A percentile compares a stretch with the other conserved stretches of the same genome.
Evolutionary conservation across 2,888 invertebrate species (phyloP).

Genomic region (Plebejus argus): DNA sequence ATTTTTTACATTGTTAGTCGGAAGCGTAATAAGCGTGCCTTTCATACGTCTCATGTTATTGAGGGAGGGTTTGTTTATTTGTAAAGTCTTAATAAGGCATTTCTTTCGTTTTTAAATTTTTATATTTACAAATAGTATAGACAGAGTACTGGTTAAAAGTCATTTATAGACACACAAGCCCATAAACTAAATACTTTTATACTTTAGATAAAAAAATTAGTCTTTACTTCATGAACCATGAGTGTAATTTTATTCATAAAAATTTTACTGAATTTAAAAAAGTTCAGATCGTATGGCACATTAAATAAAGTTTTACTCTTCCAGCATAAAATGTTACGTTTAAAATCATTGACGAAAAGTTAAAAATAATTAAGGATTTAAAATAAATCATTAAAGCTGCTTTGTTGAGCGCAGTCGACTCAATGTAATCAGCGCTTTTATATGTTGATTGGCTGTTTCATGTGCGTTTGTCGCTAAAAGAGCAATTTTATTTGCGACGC

Average conservation of each 20-base stretch:
- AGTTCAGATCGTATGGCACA: not conserved
- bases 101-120: not conserved
- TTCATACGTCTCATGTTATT: constrained; percentile 29
- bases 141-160: not conserved
- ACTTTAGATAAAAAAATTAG: not conserved
- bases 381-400: constrained; percentile 11
- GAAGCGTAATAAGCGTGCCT: constrained; percentile 33
- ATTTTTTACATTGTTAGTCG: constrained; percentile 36
- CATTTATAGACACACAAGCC: not conserved
- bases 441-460: constrained; percentile 41
- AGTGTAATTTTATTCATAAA: no score
- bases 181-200: not conserved
- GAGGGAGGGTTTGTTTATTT: constrained; percentile 3
- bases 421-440: constrained; percentile 41
- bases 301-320: constrained; percentile 2
- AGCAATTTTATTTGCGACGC: constrained; percentile 28
- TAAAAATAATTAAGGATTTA: constrained; percentile 8
- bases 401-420: constrained; percentile 34
- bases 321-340: not conserved
- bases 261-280: not conserved
- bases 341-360: not conserved
- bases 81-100: not conserved
- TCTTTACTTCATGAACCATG: not conserved
- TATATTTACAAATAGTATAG: not conserved
- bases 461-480: constrained; percentile 31